Evolutionary conservation across 30 jellyfish, hydroid and myxozoan genomes (phyloP).

Genomic region (Aurelia coerulea): DNA sequence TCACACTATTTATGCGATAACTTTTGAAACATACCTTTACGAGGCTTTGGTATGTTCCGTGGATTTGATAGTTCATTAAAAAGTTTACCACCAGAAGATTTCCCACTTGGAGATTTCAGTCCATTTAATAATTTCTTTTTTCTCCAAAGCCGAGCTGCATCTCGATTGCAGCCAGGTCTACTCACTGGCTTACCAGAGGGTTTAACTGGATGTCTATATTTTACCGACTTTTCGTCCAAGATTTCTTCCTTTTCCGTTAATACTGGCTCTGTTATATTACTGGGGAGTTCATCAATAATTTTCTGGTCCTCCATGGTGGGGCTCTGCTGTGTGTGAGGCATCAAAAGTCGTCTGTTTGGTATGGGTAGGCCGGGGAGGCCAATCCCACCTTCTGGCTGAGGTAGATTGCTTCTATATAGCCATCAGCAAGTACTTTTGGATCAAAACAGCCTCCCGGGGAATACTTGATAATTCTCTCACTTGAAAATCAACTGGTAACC

Average conservation of each 20-base stretch:
- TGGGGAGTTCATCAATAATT: too few species aligned
- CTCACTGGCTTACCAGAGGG: background rate
- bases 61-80: background rate
- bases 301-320: too few species aligned
- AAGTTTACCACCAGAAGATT: background rate
- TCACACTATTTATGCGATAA: too few species aligned
- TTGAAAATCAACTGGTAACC: too few species aligned
- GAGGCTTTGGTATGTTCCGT: background rate
- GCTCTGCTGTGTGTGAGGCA: too few species aligned
- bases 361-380: too few species aligned
- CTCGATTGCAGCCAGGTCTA: background rate
- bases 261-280: background rate
- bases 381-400: too few species aligned
- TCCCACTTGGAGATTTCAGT: constrained; percentile 1
- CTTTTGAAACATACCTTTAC: background rate
- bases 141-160: constrained; percentile 30
- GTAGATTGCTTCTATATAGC: too few species aligned
- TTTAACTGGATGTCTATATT: background rate
- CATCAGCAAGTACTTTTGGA: too few species aligned
- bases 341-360: too few species aligned
- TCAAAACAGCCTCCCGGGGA: too few species aligned
- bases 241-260: background rate
- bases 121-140: constrained; percentile 11
- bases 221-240: background rate
- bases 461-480: too few species aligned